A percentile compares a stretch with the other conserved stretches of the same genome.
phyloP scores from a whole-genome alignment of 2,888 invertebrate species.

The Eugnorisma glareosa region DNA sequence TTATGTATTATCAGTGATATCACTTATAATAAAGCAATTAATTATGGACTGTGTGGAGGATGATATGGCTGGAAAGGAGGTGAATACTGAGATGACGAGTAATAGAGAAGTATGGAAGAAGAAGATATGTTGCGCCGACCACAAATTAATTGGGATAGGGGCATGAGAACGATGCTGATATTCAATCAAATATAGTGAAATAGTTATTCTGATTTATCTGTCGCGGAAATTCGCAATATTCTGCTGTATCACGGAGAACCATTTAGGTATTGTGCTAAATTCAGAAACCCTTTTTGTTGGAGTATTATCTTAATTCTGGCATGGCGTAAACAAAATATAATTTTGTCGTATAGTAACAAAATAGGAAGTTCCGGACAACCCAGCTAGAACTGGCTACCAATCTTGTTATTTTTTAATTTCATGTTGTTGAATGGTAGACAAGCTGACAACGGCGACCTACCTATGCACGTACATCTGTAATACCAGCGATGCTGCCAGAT shows the following conservation, averaged over 20 bases:
- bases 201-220: not conserved
- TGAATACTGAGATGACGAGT: not conserved
- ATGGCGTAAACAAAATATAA: slow-evolving; percentile 3
- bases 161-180: not conserved
- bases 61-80: not conserved
- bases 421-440: too few relatives aligned
- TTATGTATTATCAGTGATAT: not conserved
- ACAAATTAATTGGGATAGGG: not conserved
- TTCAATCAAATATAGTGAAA: slow-evolving; percentile 11
- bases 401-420: too few relatives aligned
- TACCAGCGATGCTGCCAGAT: too few relatives aligned
- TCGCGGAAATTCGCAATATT: slow-evolving; percentile 3
- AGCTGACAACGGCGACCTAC: too few relatives aligned
- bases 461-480: too few relatives aligned
- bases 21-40: not conserved
- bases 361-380: not conserved
- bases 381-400: not conserved
- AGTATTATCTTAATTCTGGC: slow-evolving; percentile 20
- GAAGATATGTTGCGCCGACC: not conserved
- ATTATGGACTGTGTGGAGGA: not conserved
- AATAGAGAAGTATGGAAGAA: not conserved
- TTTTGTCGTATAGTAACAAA: not conserved
- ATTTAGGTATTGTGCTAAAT: not conserved
- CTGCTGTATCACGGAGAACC: not conserved
- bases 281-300: slow-evolving; percentile 1